Evolutionary conservation across 2,797 vertebrate genomes (phyloP), one percentile per base, ranked within the genome.

Genomic region (Microchirus variegatus): DNA sequence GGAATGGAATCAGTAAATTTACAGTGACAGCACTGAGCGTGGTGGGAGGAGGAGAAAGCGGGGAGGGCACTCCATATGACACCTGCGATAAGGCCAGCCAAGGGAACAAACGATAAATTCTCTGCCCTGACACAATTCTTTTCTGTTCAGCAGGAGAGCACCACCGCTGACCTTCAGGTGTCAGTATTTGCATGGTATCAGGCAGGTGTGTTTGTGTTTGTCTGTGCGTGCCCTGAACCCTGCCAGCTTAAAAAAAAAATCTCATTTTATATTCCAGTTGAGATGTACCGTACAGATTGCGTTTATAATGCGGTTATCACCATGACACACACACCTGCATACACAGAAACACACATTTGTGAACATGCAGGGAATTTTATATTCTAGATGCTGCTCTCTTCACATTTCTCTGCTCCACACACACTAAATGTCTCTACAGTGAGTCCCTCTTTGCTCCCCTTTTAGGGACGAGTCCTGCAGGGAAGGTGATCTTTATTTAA

Each of bases 401-500:
- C 51, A 56, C 45, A 18, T 35, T 47, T 38, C 19, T 38, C 47
- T 37, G 9, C 4, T 17, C 4, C 9, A 45, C 44, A 53, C 42
- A 56, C 54, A 53, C 44, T 41, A 10, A 61, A 53, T 46, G 66
- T 68, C 63, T 65, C 68, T 67, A 54, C 63, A 58, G 70, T 12
- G 35, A 66, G 59, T 78, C 67, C 62, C 54, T 60, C 68, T 71
- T 55, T 10, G 45, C 74, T 67, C 70, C 66, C 80, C 67, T 74
- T 88, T 86, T 73, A 43, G 67, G 77, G 69, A 71, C 67, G 82
- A 71, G 70, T 68, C 65, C 83, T 37, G 59, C 40, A 49, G 79
- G 83, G 86, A 82, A 87, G 82, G 73, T 59, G 86, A 81, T 86
- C 86, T 86, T 85, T 90, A 89, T 89, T 90, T 87, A 87, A 90